A percentile compares a stretch with the other conserved stretches of the same genome.
Evolutionary conservation across 2,113 vertebrate genomes (phyloP).

Genomic region (Cygnus atratus): DNA sequence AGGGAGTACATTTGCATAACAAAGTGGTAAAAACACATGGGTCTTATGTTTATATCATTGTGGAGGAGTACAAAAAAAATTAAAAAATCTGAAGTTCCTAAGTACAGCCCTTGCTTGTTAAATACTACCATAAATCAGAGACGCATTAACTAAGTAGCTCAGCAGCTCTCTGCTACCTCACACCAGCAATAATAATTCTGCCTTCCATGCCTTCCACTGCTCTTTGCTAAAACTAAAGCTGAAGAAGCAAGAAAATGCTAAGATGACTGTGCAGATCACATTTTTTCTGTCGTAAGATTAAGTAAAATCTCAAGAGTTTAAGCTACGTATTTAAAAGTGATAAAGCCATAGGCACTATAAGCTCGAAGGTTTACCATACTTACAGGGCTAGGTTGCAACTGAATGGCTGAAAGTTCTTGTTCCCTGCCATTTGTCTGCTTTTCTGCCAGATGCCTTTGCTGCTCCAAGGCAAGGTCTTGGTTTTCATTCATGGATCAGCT

Average conservation of each 20-base stretch:
- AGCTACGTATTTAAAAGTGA: neutral
- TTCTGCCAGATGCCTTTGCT: neutral
- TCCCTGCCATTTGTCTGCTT: neutral
- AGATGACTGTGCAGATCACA: neutral
- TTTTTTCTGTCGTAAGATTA: neutral
- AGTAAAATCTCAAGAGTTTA: neutral
- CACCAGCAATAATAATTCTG: neutral
- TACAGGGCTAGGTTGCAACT: neutral
- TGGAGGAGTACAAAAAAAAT: neutral
- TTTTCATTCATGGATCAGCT: neutral
- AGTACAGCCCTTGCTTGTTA: neutral
- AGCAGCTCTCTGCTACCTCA: neutral
- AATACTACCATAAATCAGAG: neutral
- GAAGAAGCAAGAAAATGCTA: neutral
- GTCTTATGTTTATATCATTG: neutral
- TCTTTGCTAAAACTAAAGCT: neutral
- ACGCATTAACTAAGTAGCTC: neutral
- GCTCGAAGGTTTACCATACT: neutral
- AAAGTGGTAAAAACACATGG: neutral
- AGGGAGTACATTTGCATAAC: neutral
- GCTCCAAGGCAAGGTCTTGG: neutral
- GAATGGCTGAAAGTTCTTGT: neutral
- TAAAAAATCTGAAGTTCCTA: neutral
- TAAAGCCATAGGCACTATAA: neutral
- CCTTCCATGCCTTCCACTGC: neutral